A percentile compares a stretch with the other conserved stretches of the same genome.
Conservation (phyloP, 2,797 vertebrate species). For the Miichthys miiuy region DNA sequence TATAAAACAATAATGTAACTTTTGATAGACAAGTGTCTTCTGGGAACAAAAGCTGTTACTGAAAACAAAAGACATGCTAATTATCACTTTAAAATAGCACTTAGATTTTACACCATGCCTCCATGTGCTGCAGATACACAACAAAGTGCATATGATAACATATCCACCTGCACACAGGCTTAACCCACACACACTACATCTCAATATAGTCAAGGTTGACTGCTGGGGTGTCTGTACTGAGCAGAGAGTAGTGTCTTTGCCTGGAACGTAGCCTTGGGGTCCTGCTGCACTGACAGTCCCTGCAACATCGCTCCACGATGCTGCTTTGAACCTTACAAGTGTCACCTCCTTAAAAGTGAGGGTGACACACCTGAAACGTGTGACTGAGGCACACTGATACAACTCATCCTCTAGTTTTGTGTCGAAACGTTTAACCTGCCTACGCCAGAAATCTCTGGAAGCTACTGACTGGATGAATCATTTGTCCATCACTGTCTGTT, state of each 20-base stretch:
- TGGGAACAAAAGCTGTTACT: slow-evolving; percentile 10
- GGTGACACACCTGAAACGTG: slow-evolving; percentile 1
- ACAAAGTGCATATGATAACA: no score
- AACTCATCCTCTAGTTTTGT: not conserved
- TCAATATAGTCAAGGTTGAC: not conserved
- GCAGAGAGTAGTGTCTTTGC: slow-evolving; percentile 46
- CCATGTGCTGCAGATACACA: not conserved
- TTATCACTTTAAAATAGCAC: not conserved
- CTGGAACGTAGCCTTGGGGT: slow-evolving; percentile 61
- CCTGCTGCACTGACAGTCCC: slow-evolving; percentile 43
- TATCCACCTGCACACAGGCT: slow-evolving; percentile 3
- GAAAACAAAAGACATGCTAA: slow-evolving; percentile 30
- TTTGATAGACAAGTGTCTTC: slow-evolving; percentile 9
- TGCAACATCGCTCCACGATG: slow-evolving; percentile 17
- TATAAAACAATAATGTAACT: slow-evolving; percentile 3
- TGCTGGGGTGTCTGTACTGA: slow-evolving; percentile 27
- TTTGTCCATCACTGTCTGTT: no score
- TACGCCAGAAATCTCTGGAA: no score
- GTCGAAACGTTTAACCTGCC: not conserved
- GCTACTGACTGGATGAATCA: no score
- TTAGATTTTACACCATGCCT: not conserved
- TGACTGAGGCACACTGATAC: slow-evolving; percentile 1
- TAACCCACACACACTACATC: not conserved
- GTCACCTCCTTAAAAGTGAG: slow-evolving; percentile 25
- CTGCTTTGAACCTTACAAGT: slow-evolving; percentile 32